These are phyloP conservation scores for Lathamus discolor DNA, from an alignment of 2,113 vertebrate genomes.

Conservation along the genomic window DNA sequence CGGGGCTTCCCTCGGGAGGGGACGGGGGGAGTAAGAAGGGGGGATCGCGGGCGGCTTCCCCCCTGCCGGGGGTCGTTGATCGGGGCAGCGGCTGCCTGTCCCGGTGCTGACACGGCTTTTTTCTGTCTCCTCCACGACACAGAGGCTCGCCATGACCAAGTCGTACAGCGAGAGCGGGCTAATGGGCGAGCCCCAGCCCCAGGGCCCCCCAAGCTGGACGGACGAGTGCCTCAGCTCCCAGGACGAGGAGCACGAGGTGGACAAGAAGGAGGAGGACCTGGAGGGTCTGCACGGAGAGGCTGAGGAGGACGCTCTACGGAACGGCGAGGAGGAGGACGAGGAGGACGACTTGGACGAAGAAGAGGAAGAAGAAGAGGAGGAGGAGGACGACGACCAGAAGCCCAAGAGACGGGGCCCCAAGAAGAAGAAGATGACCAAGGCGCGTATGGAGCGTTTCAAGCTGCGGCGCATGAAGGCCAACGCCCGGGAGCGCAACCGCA, in stretches of 20 bases:
- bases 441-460: conserved; percentile 94
- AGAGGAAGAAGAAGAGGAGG: conserved; percentile 89
- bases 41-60: not conserved
- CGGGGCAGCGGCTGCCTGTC: not conserved
- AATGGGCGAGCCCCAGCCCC: conserved; percentile 81
- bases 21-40: not conserved
- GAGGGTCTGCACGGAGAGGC: conserved; percentile 64
- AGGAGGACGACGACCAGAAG: conserved; percentile 90
- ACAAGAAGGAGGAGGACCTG: conserved; percentile 76
- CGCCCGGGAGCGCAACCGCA: conserved; percentile 94
- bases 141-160: conserved; percentile 89
- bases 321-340: conserved; percentile 76
- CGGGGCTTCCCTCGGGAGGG: not conserved
- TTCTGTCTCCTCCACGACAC: conserved; percentile 10
- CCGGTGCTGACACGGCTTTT: not conserved
- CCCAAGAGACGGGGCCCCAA: conserved; percentile 96
- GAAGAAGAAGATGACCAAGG: conserved; percentile 99
- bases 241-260: conserved; percentile 79
- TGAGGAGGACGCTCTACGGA: conserved; percentile 65
- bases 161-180: conserved; percentile 88
- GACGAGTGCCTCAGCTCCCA: conserved; percentile 83
- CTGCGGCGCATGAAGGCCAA: conserved; percentile 96
- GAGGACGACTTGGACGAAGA: conserved; percentile 82
- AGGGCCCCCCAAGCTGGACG: conserved; percentile 79
- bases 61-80: not conserved